A percentile compares a stretch with the other conserved stretches of the same genome.
These are phyloP conservation scores for Yoshiicerus persimilis DNA, from an alignment of 1,140 invertebrate genomes.

Conservation along the genomic window DNA sequence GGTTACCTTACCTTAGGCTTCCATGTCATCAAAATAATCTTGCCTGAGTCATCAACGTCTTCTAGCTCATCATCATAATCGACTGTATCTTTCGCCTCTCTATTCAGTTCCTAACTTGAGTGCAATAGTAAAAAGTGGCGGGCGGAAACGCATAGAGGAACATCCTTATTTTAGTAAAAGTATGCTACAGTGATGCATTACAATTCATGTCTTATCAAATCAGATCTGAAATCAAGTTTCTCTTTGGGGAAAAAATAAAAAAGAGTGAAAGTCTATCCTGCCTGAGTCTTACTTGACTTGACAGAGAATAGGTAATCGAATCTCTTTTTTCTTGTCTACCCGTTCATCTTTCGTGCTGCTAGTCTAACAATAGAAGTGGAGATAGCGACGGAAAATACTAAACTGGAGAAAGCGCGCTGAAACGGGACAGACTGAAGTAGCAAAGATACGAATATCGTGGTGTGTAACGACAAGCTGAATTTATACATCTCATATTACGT, in stretches of 20 bases:
- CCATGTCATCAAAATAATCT: neutral
- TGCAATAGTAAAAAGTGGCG: neutral
- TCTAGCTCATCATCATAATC: neutral
- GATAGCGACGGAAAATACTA: neutral
- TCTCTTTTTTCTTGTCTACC: neutral
- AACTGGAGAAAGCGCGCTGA: neutral
- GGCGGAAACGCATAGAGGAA: neutral
- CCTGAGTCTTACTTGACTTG: neutral
- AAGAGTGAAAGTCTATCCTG: neutral
- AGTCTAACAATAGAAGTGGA: neutral
- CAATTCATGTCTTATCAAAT: constrained; percentile 1
- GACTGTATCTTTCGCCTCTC: neutral
- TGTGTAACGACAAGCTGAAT: neutral
- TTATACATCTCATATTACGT: neutral
- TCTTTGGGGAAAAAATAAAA: neutral
- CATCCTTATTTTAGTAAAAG: neutral
- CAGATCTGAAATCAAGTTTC: constrained; percentile 13
- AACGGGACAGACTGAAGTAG: neutral
- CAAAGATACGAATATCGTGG: neutral
- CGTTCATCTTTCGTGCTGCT: neutral
- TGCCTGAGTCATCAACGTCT: neutral
- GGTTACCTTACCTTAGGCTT: neutral
- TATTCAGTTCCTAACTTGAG: neutral
- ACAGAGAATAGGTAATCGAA: constrained; percentile 10
- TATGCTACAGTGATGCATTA: neutral